phyloP scores from a whole-genome alignment of 2,888 invertebrate genomes.

The Mythimna ferrago region DNA sequence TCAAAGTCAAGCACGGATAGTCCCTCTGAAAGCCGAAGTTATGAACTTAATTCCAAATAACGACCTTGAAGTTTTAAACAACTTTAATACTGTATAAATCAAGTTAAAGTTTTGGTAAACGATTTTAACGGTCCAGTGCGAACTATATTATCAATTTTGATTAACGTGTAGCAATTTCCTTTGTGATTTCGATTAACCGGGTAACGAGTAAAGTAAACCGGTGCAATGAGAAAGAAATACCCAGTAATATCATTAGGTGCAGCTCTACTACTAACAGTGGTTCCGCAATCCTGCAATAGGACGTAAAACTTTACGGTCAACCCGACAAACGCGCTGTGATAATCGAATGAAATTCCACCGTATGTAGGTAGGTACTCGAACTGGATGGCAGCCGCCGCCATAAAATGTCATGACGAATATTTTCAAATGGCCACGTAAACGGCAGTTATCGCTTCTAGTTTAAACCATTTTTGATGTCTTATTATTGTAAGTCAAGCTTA shows the following conservation, averaged over 20 bases:
- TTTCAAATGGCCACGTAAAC: constrained; percentile 42
- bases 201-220: constrained; percentile 53
- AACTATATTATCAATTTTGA: constrained; percentile 49
- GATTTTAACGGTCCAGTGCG: constrained; percentile 39
- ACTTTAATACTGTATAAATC: constrained; percentile 59
- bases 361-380: constrained; percentile 43
- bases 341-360: constrained; percentile 62
- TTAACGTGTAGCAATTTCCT: constrained; percentile 49
- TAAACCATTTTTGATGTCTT: constrained; percentile 17
- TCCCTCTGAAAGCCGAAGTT: constrained; percentile 57
- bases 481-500: constrained; percentile 12
- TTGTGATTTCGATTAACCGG: constrained; percentile 48
- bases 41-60: constrained; percentile 63
- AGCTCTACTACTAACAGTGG: constrained; percentile 59
- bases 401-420: constrained; percentile 54
- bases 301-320: constrained; percentile 74
- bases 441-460: constrained; percentile 42
- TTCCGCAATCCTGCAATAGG: constrained; percentile 64
- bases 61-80: constrained; percentile 63
- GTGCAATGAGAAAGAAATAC: constrained; percentile 68
- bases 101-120: constrained; percentile 57
- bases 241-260: constrained; percentile 68
- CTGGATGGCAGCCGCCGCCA: constrained; percentile 6
- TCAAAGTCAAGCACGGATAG: constrained; percentile 51
- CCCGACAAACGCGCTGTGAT: constrained; percentile 58